Evolutionary conservation across 2,888 invertebrate genomes (phyloP), one percentile per base, ranked within the genome.

Genomic region (Drosophila robusta): DNA sequence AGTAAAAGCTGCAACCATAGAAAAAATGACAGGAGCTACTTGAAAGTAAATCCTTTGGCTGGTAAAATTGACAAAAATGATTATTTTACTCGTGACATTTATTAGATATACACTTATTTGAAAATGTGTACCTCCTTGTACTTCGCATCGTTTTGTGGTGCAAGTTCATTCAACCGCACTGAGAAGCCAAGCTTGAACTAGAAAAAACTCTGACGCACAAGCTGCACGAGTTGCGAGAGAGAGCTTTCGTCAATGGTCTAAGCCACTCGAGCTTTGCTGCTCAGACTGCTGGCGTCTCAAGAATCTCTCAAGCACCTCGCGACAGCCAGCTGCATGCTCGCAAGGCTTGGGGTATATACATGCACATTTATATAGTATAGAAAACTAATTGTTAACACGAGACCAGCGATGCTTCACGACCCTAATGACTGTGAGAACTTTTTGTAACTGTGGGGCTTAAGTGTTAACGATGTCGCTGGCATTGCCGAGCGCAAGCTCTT

Each of bases 381-480:
- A 68, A 61, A 67, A 70, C 79, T 74, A 78, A 75, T 70, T 65
- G 89, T 75, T 79, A 81, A 66, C 87, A 79, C 71, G 76, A 84
- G 76, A 69, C 79, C 52, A 52, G 60, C 54, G 64, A 66, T 65
- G 62, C 62, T 45, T 78, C 70, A 74, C 87, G 87, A 85, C 85
- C 84, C 76, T 87, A 89, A 85, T 85, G 89, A 76, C 65, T 78
- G 87, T 89, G 84, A 82, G 89, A 85, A 89, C 73, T 70, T 81
- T 85, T 81, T 45, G 24, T 45, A 49, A 70, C 60, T 83, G 67
- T 68, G 51, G 62, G 51, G 39, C 51, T 61, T 50, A 44, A 54
- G 67, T 44, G 26, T 29, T 41, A 18, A 38, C 44, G 42, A 52
- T 85, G 72, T 62, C 86, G 75, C 16, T 16, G 16, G 29, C 16